A percentile compares a stretch with the other conserved stretches of the same genome.
These are phyloP conservation scores for Rhagophthalmus giganteus DNA, from an alignment of 2,888 invertebrate species.

Conservation along the genomic window DNA sequence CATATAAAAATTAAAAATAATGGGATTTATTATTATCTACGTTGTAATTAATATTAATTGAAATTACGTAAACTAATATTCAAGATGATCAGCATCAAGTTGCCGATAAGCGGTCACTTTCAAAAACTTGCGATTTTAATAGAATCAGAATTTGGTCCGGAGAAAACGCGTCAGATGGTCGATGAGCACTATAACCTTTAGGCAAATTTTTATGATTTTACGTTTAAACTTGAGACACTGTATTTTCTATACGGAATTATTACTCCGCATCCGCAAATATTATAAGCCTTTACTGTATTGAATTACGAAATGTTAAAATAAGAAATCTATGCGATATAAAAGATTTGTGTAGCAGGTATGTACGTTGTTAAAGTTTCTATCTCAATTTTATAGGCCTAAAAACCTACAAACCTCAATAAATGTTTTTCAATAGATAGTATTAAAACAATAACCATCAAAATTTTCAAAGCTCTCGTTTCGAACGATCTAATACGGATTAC, in stretches of 20 bases:
- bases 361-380: slow-evolving; percentile 1
- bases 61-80: slow-evolving; percentile 3
- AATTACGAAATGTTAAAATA: too few relatives aligned
- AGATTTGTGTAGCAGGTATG: too few relatives aligned
- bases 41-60: too few relatives aligned
- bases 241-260: slow-evolving; percentile 1
- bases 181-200: slow-evolving; percentile 1
- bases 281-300: too few relatives aligned
- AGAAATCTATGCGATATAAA: too few relatives aligned
- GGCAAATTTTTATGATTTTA: slow-evolving; percentile 3
- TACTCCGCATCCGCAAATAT: too few relatives aligned
- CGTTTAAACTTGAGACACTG: not conserved
- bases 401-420: slow-evolving; percentile 10
- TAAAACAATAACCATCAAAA: not conserved
- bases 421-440: not conserved
- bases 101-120: slow-evolving; percentile 1
- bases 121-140: slow-evolving; percentile 13
- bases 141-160: slow-evolving; percentile 9
- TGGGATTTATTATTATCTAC: too few relatives aligned
- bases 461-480: too few relatives aligned
- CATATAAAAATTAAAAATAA: too few relatives aligned
- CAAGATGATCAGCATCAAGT: too few relatives aligned
- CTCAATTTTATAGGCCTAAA: slow-evolving; percentile 5
- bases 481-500: not conserved
- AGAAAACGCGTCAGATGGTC: slow-evolving; percentile 21